Conservation (phyloP, 2,797 vertebrate species). For the Pseudochaenichthys georgianus region DNA sequence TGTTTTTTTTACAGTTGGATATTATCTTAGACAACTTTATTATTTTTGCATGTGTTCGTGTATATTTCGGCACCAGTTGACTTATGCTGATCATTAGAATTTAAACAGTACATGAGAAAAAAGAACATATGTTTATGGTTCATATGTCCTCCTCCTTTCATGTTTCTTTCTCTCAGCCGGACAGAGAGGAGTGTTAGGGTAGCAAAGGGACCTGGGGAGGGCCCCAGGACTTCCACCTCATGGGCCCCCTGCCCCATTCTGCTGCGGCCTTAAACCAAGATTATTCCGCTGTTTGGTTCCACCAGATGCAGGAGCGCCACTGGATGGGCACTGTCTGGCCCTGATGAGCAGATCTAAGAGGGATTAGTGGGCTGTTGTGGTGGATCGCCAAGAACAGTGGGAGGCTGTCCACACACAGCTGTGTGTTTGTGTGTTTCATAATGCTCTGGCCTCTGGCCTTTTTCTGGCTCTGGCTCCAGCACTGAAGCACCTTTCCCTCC, state of each 20-base stretch:
- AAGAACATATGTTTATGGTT: constrained; percentile 13
- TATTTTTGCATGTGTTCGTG: no score
- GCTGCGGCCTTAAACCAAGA: constrained; percentile 65
- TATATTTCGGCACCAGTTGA: background rate
- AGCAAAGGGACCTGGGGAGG: constrained; percentile 26
- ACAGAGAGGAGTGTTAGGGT: constrained; percentile 15
- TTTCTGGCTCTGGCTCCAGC: constrained; percentile 64
- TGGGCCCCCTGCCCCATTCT: constrained; percentile 63
- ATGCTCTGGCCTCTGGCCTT: constrained; percentile 70
- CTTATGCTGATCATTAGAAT: background rate
- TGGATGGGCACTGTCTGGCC: constrained; percentile 73
- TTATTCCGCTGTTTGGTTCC: constrained; percentile 78
- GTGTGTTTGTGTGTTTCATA: constrained; percentile 83
- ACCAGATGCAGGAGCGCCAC: constrained; percentile 72
- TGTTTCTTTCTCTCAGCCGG: constrained; percentile 28
- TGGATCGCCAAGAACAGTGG: constrained; percentile 74
- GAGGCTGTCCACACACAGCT: constrained; percentile 82
- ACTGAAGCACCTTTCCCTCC: constrained; percentile 67
- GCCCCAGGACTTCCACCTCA: constrained; percentile 47
- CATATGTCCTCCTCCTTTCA: constrained; percentile 2
- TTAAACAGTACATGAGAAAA: background rate
- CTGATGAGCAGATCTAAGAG: constrained; percentile 77
- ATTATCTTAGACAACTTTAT: no score
- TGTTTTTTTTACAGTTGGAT: background rate
- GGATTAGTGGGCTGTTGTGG: constrained; percentile 80